Evolutionary conservation across 2,113 vertebrate species (phyloP).

Genomic region (Sinosuthora webbiana): DNA sequence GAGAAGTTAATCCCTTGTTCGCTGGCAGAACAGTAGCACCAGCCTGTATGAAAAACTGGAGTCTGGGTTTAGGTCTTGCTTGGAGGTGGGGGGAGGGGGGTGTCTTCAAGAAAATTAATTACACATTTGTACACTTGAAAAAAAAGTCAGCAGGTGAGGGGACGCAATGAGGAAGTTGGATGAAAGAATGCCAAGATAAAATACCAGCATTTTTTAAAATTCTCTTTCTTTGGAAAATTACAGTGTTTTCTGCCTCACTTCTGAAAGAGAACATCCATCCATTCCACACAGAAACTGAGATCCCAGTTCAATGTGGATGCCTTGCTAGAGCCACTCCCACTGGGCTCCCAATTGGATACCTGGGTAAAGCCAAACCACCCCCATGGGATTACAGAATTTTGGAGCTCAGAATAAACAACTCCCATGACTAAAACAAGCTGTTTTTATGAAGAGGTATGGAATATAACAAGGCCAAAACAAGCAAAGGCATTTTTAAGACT

Average conservation of each 20-base stretch:
- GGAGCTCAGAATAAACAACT: not conserved
- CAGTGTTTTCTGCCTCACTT: not conserved
- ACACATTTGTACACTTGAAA: not conserved
- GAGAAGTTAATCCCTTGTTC: not conserved
- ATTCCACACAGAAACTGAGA: not conserved
- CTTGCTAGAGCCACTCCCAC: accelerated
- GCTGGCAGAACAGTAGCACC: not conserved
- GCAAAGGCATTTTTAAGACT: not conserved
- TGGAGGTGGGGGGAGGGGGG: accelerated
- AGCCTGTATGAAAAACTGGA: not conserved
- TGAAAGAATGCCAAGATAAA: not conserved
- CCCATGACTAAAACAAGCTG: not conserved
- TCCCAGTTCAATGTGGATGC: not conserved
- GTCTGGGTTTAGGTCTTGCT: not conserved
- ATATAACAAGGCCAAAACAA: not conserved
- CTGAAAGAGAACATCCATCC: not conserved
- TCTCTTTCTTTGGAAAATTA: not conserved
- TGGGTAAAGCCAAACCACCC: not conserved
- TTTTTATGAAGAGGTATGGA: not conserved
- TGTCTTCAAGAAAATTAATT: not conserved
- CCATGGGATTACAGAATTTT: not conserved
- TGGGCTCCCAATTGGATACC: not conserved
- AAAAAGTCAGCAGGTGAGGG: not conserved
- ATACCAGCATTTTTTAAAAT: accelerated
- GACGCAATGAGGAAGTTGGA: not conserved